phyloP scores from a whole-genome alignment of 1,140 invertebrate species.

The Cyrtorhinus lividipennis region DNA sequence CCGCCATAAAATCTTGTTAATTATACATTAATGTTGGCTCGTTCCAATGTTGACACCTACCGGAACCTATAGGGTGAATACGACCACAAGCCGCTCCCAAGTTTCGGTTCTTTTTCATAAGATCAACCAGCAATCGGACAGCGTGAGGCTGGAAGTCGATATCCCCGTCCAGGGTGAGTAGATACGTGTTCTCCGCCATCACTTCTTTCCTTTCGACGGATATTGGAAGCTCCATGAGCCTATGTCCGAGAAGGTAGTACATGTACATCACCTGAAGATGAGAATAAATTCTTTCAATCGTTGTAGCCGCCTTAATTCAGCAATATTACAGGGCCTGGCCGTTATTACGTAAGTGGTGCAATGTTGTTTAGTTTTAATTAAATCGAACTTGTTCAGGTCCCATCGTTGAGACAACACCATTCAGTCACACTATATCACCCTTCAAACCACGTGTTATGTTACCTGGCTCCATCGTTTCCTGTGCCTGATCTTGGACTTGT shows the following conservation, averaged over 20 bases:
- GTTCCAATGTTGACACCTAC: no score
- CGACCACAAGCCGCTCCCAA: conserved; percentile 95
- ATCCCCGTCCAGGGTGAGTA: conserved; percentile 92
- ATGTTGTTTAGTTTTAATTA: no score
- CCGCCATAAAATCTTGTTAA: no score
- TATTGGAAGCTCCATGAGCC: conserved; percentile 86
- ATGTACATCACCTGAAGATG: conserved; percentile 97
- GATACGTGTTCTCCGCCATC: conserved; percentile 91
- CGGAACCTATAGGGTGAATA: conserved; percentile 89
- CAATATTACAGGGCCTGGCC: no score
- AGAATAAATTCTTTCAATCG: no score
- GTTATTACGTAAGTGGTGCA: no score
- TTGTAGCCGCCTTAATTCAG: no score
- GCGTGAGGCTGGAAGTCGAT: conserved; percentile 96
- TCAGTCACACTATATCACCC: no score
- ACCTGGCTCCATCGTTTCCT: conserved; percentile 78
- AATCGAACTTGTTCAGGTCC: no score
- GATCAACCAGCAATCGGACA: conserved; percentile 84
- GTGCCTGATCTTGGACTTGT: conserved; percentile 92
- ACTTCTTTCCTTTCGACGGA: conserved; percentile 84
- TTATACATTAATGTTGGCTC: no score
- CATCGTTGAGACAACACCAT: no score
- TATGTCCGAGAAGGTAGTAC: conserved; percentile 92
- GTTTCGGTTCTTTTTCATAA: conserved; percentile 98
- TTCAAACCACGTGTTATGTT: not conserved